phyloP scores from a whole-genome alignment of 2,888 invertebrate species.

The Ochropleura plecta region DNA sequence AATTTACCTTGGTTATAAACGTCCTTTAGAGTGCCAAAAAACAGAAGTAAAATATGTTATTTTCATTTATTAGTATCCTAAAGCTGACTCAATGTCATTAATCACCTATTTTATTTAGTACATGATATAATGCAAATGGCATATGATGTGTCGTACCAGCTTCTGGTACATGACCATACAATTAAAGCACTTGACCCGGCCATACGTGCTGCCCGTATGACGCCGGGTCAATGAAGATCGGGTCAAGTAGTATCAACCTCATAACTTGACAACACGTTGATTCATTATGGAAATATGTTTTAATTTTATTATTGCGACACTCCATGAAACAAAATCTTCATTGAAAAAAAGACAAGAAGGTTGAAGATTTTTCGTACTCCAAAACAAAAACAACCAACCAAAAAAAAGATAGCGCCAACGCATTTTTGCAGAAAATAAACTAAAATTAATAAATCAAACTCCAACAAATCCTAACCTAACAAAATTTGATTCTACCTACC shows the following conservation, averaged over 20 bases:
- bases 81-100: background rate
- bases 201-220: slow-evolving; percentile 72
- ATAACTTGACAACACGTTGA: slow-evolving; percentile 66
- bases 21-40: background rate
- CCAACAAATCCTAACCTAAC: slow-evolving; percentile 22
- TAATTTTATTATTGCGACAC: slow-evolving; percentile 29
- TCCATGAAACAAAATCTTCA: background rate
- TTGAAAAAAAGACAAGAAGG: no score
- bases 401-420: background rate
- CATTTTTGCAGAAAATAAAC: slow-evolving; percentile 2
- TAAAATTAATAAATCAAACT: slow-evolving; percentile 31
- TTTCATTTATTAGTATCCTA: background rate
- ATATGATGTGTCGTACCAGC: slow-evolving; percentile 7
- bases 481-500: slow-evolving; percentile 8
- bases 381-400: background rate
- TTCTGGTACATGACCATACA: slow-evolving; percentile 66
- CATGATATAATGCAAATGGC: slow-evolving; percentile 14
- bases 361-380: background rate
- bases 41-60: background rate
- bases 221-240: slow-evolving; percentile 75
- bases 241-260: slow-evolving; percentile 73
- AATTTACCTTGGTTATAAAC: background rate
- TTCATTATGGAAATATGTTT: slow-evolving; percentile 51
- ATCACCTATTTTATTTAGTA: background rate
- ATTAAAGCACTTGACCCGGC: slow-evolving; percentile 85